phyloP scores from a whole-genome alignment of 2,888 invertebrate genomes.

The Tridacna gigas region DNA sequence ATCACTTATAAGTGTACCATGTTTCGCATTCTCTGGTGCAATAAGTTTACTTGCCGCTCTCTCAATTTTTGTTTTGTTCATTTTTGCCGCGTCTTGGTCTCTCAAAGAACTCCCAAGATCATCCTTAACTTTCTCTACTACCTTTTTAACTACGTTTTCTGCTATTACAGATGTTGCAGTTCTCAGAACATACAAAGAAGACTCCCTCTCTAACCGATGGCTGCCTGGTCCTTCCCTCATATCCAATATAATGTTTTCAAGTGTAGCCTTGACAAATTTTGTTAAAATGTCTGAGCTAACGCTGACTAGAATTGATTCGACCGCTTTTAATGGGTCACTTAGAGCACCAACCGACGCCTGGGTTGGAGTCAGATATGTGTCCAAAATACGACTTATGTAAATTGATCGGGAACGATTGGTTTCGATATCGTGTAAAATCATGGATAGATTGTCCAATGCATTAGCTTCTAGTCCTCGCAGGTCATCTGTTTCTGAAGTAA shows the following conservation, averaged over 20 bases:
- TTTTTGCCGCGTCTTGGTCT: conserved; percentile 24
- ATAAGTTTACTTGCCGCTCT: conserved; percentile 52
- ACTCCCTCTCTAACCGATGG: conserved; percentile 22
- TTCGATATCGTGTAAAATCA: conserved; percentile 39
- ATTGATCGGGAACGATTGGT: conserved; percentile 34
- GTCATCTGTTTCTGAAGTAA: conserved; percentile 42
- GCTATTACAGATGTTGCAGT: conserved; percentile 62
- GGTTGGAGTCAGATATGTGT: conserved; percentile 45
- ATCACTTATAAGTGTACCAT: neutral
- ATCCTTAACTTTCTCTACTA: conserved; percentile 49
- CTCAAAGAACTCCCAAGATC: conserved; percentile 46
- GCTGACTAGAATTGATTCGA: conserved; percentile 61
- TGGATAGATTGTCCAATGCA: conserved; percentile 39
- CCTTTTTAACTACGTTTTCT: conserved; percentile 59
- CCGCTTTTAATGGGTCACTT: conserved; percentile 58
- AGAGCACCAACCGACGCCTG: conserved; percentile 27
- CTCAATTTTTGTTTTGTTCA: conserved; percentile 53
- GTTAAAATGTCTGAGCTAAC: conserved; percentile 66
- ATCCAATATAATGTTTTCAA: conserved; percentile 63
- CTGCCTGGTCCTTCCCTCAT: conserved; percentile 48
- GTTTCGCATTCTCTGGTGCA: neutral
- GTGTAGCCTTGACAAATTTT: conserved; percentile 66
- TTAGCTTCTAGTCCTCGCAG: conserved; percentile 50
- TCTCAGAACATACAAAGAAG: conserved; percentile 52
- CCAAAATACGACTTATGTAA: conserved; percentile 52